Evolutionary conservation across 2,888 invertebrate genomes (phyloP), one percentile per base, ranked within the genome.

Genomic region (Amphipoea oculea): DNA sequence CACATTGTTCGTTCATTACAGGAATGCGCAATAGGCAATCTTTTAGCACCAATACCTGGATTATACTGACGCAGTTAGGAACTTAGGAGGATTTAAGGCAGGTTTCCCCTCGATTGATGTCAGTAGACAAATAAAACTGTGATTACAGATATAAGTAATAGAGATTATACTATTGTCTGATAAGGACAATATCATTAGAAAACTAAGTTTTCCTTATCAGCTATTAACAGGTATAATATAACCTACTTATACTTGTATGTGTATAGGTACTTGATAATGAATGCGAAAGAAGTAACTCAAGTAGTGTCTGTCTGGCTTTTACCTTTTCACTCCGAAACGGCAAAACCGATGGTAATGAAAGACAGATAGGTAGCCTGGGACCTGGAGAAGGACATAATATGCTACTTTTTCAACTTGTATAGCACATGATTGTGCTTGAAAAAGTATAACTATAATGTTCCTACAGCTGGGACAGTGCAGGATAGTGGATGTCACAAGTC

Each of bases 191-290:
- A 29, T 29, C 14, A 77, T 69, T 54, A 69, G 29, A 54, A 63
- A 69, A 54, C 69, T 14, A 54, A n/a, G 63, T 78, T 70, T 65
- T 70, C 36, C 62, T 69, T 78, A 78, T 78, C 69, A 17, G 45
- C 36, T 54, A 54, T 54, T 73, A 73, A 23, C 36, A 17, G 23
- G 29, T 60, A 54, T 54, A 6, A 20, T 60, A 54, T 54, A 6
- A 20, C n/a, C 60, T n/a, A 60, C n/a, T 60, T n/a, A 11, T 60
- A 60, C n/a, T 60, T 57, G 23, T 54, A 3, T 57, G 4, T 17
- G 29, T 29, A 45, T 45, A 11, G 0, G 17, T 51, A 51, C 17
- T 51, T 51, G 17, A 51, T 51, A 51, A 51, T 5, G 51, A 51
- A 17, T 17, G 51, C 17, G 17, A 17, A 23, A 23, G 23, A 57